Percentiles rank a stretch among this genome's conserved stretches.
Conservation (phyloP, 1,140 invertebrate species). For the Drosophila bocqueti region DNA sequence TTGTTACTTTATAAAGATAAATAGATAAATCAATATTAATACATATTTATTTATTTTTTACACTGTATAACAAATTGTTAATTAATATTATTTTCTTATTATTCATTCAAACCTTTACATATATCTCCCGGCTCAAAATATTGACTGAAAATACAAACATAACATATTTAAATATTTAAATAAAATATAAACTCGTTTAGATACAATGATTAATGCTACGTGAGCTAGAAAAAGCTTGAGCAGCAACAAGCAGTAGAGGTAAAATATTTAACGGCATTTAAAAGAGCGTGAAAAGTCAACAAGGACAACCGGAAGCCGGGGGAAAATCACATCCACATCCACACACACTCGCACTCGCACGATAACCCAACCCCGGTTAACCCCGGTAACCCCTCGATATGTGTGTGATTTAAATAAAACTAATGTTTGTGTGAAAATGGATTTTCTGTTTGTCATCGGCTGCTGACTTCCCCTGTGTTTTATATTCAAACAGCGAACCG, state of each 20-base stretch:
- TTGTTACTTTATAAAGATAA: no score
- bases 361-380: slow-evolving; percentile 57
- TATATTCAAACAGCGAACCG: slow-evolving; percentile 74
- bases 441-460: slow-evolving; percentile 82
- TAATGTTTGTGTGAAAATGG: slow-evolving; percentile 82
- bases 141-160: background rate
- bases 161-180: background rate
- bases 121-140: background rate
- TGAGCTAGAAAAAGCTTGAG: slow-evolving; percentile 2
- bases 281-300: slow-evolving; percentile 85
- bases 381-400: slow-evolving; percentile 46
- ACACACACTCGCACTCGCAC: slow-evolving; percentile 23
- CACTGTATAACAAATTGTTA: no score
- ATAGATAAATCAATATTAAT: background rate
- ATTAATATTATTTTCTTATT: background rate
- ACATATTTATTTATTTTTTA: no score
- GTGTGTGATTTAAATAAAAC: slow-evolving; percentile 78
- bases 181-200: background rate
- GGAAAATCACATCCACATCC: slow-evolving; percentile 43
- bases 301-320: slow-evolving; percentile 43
- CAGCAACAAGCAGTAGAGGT: slow-evolving; percentile 28
- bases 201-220: slow-evolving; percentile 59
- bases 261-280: slow-evolving; percentile 74
- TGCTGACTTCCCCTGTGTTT: slow-evolving; percentile 66
- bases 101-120: background rate